Percentiles rank a stretch among this genome's conserved stretches.
Conservation (phyloP, 2,113 vertebrate species). For the Anguilla japonica region DNA sequence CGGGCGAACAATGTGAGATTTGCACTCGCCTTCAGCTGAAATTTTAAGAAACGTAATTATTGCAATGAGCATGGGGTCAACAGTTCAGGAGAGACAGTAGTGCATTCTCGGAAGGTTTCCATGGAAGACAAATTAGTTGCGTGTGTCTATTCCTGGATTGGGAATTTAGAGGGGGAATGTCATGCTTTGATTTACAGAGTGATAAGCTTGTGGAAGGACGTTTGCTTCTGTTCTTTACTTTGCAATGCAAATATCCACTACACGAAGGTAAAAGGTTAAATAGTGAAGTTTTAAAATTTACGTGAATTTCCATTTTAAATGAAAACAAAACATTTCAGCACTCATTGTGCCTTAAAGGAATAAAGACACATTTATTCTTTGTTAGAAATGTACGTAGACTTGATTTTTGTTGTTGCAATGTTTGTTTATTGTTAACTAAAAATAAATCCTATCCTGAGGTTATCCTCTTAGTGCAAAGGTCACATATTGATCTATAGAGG, state of each 20-base stretch:
- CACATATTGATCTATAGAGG: not conserved
- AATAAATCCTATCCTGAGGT: not conserved
- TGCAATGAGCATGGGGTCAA: not conserved
- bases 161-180: not conserved
- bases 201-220: not conserved
- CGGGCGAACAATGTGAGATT: not conserved
- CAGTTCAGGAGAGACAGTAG: not conserved
- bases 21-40: not conserved
- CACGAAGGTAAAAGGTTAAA: not conserved
- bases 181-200: not conserved
- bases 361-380: not conserved
- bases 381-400: not conserved
- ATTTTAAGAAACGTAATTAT: not conserved
- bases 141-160: not conserved
- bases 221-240: not conserved
- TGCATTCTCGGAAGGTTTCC: not conserved
- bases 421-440: not conserved
- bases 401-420: not conserved
- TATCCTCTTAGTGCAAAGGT: not conserved
- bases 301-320: too few relatives aligned
- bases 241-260: not conserved
- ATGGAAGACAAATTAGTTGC: not conserved
- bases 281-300: not conserved
- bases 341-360: not conserved
- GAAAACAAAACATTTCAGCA: not conserved